Base-by-base conservation (phyloP, 2,888 invertebrate genomes). In the Frankliniella fusca region DNA sequence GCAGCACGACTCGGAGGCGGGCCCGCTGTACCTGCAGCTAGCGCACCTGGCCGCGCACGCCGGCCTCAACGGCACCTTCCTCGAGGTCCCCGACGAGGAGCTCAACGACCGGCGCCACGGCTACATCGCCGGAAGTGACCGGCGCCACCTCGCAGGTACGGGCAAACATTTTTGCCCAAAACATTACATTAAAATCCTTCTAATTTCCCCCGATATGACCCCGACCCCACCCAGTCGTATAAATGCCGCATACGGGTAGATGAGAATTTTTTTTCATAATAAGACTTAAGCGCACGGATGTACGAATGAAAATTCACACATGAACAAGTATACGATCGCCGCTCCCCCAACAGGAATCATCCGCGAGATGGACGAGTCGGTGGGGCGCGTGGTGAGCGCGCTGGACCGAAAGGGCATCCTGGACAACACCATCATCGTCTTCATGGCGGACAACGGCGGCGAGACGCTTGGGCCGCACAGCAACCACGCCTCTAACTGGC, bases 21-120 rank as follows among this genome's bases (percentile, higher is more conserved):
- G 85, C 85, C 96, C 97, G 0, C 88, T 97, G 83, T 96, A 96
- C 86, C 88, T 97, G 84, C 92, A 95, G 88, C 86, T 97, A 80
- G 91, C 93, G 0, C 96, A 97, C 87, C 89, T 93, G 80, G 96
- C 96, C 0, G 92, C 94, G 0, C 97, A 97, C 87, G 90, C 93
- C 0, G 94, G 91, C 10, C 95, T 95, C 86, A 89, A 90, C 0
- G 93, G 93, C 81, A 91, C 93, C 18, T 90, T 91, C 0, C 87
- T 95, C 83, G 94, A 95, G 87, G 95, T 93, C 1, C 94, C 94
- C 0, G 89, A 91, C 48, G 91, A 92, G 84, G 90, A 91, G 54
- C 90, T 94, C 0, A 91, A 91, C 61, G 82, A 84, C 23, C 18
- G 80, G 61, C 27, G 82, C 83, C 93, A 94, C 88, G 88, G 90